Percentiles rank a stretch among this genome's conserved stretches.
phyloP scores from a whole-genome alignment of 2,888 invertebrate species.

The Myopa tessellatipennis region DNA sequence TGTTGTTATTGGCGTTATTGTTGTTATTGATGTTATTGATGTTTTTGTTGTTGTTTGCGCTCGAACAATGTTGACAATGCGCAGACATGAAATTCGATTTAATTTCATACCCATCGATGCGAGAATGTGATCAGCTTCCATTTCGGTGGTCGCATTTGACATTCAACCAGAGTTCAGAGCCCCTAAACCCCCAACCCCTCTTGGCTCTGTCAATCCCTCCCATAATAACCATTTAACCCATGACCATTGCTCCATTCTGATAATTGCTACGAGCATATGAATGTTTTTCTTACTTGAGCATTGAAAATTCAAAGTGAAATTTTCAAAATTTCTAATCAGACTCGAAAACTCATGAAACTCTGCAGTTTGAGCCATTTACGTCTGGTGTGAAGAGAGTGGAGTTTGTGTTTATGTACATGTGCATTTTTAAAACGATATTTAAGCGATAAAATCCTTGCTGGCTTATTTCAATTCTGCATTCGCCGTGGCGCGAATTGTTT shows the following conservation, averaged over 20 bases:
- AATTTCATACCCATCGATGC: conserved; percentile 33
- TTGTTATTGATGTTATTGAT: conserved; percentile 8
- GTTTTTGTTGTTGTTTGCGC: neutral
- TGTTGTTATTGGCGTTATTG: neutral
- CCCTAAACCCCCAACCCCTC: too few relatives aligned
- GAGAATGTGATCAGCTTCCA: conserved; percentile 27
- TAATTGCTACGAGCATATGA: too few relatives aligned
- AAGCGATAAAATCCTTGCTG: neutral
- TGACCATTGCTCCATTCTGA: too few relatives aligned
- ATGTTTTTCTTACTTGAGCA: conserved; percentile 10
- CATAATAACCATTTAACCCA: too few relatives aligned
- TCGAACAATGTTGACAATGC: conserved; percentile 12
- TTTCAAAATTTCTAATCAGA: conserved; percentile 2
- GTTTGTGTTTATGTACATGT: neutral
- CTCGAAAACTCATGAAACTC: neutral
- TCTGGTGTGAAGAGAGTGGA: neutral
- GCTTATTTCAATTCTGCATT: neutral
- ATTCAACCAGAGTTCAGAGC: too few relatives aligned
- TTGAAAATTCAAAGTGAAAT: conserved; percentile 7
- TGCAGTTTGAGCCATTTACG: neutral
- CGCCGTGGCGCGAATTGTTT: neutral
- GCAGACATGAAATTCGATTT: conserved; percentile 31
- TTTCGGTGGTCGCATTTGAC: neutral
- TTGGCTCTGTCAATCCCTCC: too few relatives aligned
- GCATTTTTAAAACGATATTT: too few relatives aligned